Conservation (phyloP, 1,140 invertebrate species). For the Drosophila auraria region DNA sequence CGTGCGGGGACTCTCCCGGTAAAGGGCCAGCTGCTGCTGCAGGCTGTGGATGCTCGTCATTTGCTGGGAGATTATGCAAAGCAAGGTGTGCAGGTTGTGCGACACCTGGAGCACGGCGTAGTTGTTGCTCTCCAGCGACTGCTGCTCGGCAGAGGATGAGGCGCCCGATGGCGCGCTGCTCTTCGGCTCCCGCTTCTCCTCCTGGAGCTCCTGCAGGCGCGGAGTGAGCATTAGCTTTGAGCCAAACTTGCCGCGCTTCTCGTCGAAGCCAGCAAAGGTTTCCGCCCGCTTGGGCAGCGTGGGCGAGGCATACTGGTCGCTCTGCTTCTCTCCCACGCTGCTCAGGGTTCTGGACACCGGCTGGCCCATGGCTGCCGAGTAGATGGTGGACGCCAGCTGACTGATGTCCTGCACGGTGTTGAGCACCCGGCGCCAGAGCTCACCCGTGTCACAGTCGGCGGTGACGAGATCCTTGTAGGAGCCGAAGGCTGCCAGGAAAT, state of each 20-base stretch:
- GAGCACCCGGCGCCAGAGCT: conserved; percentile 90
- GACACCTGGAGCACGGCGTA: conserved; percentile 91
- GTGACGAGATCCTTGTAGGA: conserved; percentile 87
- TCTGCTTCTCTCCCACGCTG: conserved; percentile 95
- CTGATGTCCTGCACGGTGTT: conserved; percentile 89
- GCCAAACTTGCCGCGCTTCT: conserved; percentile 84
- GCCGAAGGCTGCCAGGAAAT: conserved; percentile 80
- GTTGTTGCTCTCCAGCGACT: conserved; percentile 88
- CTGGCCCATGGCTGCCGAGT: conserved; percentile 90
- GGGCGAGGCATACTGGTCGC: conserved; percentile 92
- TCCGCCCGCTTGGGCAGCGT: conserved; percentile 95
- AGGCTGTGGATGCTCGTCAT: conserved; percentile 93
- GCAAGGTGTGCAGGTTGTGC: conserved; percentile 92
- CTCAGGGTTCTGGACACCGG: conserved; percentile 92
- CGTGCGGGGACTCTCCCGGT: conserved; percentile 85
- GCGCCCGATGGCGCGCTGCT: conserved; percentile 1
- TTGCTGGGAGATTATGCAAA: conserved; percentile 93
- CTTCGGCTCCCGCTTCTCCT: conserved; percentile 70
- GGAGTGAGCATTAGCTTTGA: conserved; percentile 69
- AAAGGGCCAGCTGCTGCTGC: conserved; percentile 88
- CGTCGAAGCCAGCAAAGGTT: conserved; percentile 97
- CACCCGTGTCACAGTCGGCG: conserved; percentile 88
- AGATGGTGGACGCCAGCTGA: conserved; percentile 90
- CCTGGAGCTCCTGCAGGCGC: conserved; percentile 70
- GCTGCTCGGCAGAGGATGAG: conserved; percentile 34